These are phyloP conservation scores for Alethe castanea DNA, from an alignment of 2,113 vertebrate genomes.

Conservation along the genomic window DNA sequence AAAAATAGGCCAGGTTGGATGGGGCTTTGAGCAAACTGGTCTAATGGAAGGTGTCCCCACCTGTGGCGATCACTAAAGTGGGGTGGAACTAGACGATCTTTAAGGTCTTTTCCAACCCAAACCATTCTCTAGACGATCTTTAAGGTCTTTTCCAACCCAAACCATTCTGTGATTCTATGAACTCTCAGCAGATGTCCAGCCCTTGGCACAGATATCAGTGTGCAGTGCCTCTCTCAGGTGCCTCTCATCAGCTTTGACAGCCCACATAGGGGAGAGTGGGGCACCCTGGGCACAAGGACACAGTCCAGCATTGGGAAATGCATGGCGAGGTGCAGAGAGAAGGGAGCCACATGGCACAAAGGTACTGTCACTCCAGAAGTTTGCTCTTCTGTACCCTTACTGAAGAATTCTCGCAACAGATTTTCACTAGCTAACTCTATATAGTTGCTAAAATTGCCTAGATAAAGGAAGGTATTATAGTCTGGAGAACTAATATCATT, in stretches of 20 bases:
- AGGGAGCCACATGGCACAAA: background rate
- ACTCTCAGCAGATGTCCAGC: background rate
- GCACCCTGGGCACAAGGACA: background rate
- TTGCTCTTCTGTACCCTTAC: background rate
- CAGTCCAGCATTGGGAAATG: background rate
- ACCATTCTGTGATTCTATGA: background rate
- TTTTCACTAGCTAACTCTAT: background rate
- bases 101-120: background rate
- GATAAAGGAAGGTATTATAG: background rate
- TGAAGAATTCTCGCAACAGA: background rate
- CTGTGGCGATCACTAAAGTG: background rate
- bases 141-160: background rate
- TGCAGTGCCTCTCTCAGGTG: fast-evolving
- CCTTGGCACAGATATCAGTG: background rate
- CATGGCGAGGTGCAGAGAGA: too few relatives aligned
- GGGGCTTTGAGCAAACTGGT: background rate
- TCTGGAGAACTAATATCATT: background rate
- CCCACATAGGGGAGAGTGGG: fast-evolving
- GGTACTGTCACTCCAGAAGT: background rate
- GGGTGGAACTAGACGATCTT: background rate
- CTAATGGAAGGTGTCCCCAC: background rate
- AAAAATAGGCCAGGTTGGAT: background rate
- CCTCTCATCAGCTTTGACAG: background rate
- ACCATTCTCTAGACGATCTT: background rate
- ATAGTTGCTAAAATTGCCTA: background rate